phyloP scores from a whole-genome alignment of 2,888 invertebrate species.

The Campoplex capitator region DNA sequence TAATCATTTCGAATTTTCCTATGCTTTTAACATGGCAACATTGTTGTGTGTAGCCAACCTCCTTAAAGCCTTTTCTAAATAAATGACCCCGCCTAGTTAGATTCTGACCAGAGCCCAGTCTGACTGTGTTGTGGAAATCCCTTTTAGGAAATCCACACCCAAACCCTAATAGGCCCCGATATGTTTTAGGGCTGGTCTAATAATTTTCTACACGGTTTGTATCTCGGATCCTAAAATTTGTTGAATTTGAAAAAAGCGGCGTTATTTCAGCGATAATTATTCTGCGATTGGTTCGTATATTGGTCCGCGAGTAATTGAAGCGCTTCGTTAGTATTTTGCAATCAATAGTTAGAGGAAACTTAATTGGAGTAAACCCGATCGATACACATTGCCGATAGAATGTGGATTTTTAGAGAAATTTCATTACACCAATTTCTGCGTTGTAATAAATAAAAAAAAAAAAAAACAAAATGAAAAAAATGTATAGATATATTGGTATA shows the following conservation, averaged over 20 bases:
- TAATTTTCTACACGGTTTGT: background rate
- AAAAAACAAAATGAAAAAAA: background rate
- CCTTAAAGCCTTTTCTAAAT: too few species aligned
- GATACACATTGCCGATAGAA: background rate
- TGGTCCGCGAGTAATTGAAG: background rate
- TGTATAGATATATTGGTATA: background rate
- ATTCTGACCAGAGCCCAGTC: too few species aligned
- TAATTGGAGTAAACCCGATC: slow-evolving; percentile 10
- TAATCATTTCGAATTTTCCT: too few species aligned
- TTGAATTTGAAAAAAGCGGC: background rate
- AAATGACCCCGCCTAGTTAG: too few species aligned
- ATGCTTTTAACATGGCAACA: too few species aligned
- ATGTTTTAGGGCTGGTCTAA: too few species aligned
- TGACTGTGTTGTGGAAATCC: too few species aligned
- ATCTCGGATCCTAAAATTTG: background rate
- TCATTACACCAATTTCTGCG: background rate
- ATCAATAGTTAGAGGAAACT: slow-evolving; percentile 5
- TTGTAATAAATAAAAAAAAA: background rate
- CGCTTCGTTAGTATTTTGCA: background rate
- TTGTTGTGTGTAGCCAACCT: too few species aligned
- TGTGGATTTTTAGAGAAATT: background rate
- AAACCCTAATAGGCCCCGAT: too few species aligned
- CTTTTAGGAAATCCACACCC: too few species aligned
- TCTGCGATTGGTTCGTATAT: background rate
- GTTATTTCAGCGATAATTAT: background rate